Base-by-base conservation (phyloP, 2,113 vertebrate species). In the Amphiprion ocellaris region DNA sequence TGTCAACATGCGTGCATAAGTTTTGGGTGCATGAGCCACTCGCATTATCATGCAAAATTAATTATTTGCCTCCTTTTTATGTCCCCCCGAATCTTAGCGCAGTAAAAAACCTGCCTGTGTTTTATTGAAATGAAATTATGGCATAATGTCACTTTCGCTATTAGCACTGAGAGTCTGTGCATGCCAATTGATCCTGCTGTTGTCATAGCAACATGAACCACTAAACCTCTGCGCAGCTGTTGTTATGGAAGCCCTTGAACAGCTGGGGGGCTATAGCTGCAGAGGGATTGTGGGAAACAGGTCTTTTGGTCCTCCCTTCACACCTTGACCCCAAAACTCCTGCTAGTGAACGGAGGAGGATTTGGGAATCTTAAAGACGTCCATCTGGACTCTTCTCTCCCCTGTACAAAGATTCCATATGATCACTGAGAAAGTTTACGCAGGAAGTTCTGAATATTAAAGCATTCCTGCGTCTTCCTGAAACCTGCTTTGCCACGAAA, bases 121-220 rank as follows among this genome's bases (percentile, higher is more conserved):
- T 94, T 92, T 82, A 89, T 90, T 90, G 85, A 92, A 92, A 94
- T 85, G 56, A 90, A 93, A 93, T 93, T 90, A 93, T 90, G 85
- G 82, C 86, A 87, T 91, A 93, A 94, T 94, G 91, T 92, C 89
- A 94, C 81, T 91, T 93, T 94, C 70, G 83, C 93, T 94, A 92
- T 94, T 94, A 94, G 91, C 88, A 85, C 85, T 56, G 78, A 87
- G 83, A 90, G 90, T 84, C 87, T 89, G 78, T 85, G 87, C 88
- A 93, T 95, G 91, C 90, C 91, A 94, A 93, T 94, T 90, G 90
- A 93, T 90, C 88, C 84, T 83, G 74, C 84, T 86, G 93, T 95
- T 94, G 95, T 93, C 94, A 95, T 95, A 81, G 94, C 91, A 95
- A 95, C 94, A 49, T 86, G 90, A 92, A 92, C 92, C 91, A 92